Conservation (phyloP, 2,888 invertebrate species). For the Papilio protenor region DNA sequence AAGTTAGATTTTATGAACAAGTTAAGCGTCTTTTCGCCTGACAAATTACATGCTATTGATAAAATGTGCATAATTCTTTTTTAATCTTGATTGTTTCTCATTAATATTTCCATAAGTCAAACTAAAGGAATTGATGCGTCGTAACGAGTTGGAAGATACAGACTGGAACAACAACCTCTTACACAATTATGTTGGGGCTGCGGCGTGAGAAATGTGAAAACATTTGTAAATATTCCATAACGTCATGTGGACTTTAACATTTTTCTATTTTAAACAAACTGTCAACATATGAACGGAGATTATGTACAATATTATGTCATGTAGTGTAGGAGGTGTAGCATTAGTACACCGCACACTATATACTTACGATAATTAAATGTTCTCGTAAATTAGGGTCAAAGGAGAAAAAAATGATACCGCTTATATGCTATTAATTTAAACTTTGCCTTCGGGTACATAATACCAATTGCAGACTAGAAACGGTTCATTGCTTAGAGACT, state of each 20-base stretch:
- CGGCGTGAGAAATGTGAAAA: constrained; percentile 21
- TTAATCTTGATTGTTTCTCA: neutral
- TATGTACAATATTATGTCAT: neutral
- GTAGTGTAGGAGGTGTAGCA: neutral
- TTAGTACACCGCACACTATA: no score
- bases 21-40: no score
- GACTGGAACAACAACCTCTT: constrained; percentile 5
- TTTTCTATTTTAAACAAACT: constrained; percentile 10
- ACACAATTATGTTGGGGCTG: neutral
- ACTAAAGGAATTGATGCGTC: constrained; percentile 19
- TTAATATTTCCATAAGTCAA: neutral
- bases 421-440: neutral
- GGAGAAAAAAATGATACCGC: neutral
- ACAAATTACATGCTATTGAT: neutral
- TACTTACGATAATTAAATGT: no score
- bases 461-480: neutral
- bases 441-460: neutral
- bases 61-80: neutral
- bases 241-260: neutral
- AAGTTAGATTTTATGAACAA: no score
- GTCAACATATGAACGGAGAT: neutral
- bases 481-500: neutral
- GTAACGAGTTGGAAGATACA: constrained; percentile 30
- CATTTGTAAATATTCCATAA: constrained; percentile 23
- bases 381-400: neutral